Conservation (phyloP, 2,888 invertebrate species). For the Spicauda simplicius region DNA sequence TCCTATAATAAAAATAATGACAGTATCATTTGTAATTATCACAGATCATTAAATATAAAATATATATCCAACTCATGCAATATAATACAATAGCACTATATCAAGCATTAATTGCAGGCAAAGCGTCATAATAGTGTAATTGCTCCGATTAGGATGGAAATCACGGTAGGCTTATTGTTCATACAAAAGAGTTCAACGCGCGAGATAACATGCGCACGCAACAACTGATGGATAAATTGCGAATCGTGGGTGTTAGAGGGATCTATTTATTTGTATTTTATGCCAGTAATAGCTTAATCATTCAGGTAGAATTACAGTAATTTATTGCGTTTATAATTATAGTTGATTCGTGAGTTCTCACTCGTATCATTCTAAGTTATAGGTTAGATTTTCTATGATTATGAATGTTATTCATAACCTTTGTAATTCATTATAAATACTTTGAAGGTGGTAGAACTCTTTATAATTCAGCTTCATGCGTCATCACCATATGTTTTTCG, state of each 20-base stretch:
- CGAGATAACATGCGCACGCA: constrained; percentile 39
- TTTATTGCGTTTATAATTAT: neutral
- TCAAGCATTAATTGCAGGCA: constrained; percentile 5
- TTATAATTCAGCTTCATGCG: neutral
- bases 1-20: neutral
- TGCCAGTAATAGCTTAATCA: neutral
- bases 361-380: too few relatives aligned
- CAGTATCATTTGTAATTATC: neutral
- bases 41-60: constrained; percentile 10
- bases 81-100: constrained; percentile 7
- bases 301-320: neutral
- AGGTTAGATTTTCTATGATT: too few relatives aligned
- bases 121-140: constrained; percentile 22
- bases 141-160: constrained; percentile 23
- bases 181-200: constrained; percentile 66
- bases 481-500: neutral
- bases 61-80: neutral
- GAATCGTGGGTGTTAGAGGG: constrained; percentile 5
- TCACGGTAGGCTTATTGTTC: constrained; percentile 25
- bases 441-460: too few relatives aligned
- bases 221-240: constrained; percentile 5
- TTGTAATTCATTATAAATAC: too few relatives aligned
- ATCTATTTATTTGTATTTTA: constrained; percentile 1
- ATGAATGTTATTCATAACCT: too few relatives aligned
- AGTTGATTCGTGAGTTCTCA: too few relatives aligned